A percentile compares a stretch with the other conserved stretches of the same genome.
These are phyloP conservation scores for Cranoglanis bouderius DNA, from an alignment of 2,113 vertebrate species.

Conservation along the genomic window DNA sequence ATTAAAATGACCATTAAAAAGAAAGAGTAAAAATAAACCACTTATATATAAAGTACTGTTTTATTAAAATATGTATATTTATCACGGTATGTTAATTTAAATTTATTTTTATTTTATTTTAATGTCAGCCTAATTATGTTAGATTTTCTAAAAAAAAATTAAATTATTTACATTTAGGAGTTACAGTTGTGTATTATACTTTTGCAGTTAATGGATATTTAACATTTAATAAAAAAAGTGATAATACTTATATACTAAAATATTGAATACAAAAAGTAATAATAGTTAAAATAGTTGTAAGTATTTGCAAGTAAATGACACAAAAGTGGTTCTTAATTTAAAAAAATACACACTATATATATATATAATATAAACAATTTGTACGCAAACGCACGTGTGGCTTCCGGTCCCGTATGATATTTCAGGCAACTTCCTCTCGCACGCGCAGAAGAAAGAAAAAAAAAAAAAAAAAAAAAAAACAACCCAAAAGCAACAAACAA, in stretches of 20 bases:
- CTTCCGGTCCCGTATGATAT: slow-evolving; percentile 29
- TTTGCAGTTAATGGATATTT: too few relatives aligned
- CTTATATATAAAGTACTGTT: neutral
- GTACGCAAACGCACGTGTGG: neutral
- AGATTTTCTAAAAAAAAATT: too few relatives aligned
- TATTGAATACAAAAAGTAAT: neutral
- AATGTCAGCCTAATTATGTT: too few relatives aligned
- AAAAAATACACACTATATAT: too few relatives aligned
- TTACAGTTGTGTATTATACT: neutral
- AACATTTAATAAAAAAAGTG: neutral
- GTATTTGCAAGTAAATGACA: neutral
- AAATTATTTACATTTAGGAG: too few relatives aligned
- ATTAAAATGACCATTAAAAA: neutral
- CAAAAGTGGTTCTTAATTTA: neutral
- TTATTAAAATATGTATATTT: neutral
- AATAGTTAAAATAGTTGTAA: neutral
- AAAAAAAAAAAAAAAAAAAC: slow-evolving; percentile 25
- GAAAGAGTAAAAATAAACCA: neutral
- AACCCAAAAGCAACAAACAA: slow-evolving; percentile 30
- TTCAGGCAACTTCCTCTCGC: slow-evolving; percentile 36
- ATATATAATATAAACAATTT: neutral
- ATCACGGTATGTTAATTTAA: neutral
- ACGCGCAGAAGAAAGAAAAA: neutral
- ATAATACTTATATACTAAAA: neutral
- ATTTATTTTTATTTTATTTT: neutral